Base-by-base conservation (phyloP, 2,888 invertebrate species). In the Muscina levida region DNA sequence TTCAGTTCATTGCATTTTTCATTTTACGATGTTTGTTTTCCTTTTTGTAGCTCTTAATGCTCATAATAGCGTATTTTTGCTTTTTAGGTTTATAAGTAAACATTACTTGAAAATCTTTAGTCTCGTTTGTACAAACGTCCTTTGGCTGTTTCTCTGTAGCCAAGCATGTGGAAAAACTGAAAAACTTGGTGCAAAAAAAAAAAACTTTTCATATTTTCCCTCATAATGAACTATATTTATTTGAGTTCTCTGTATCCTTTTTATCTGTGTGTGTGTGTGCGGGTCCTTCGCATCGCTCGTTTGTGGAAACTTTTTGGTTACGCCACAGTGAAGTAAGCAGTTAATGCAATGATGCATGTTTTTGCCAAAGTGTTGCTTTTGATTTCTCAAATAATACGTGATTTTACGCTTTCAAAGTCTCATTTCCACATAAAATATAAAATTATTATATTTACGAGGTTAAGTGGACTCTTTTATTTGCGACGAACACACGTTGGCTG, bases 1-100 rank as follows among this genome's bases (percentile, higher is more conserved):
- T 44, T 62, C 44, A 44, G 42, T 62, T 62, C 44, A 62, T 62
- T 62, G 62, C 17, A 62, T 62, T 62, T 59, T 62, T 62, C 44
- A 44, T 62, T 44, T 62, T 62, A 44, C 39, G 44, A 62, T 53
- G 19, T 24, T 19, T 4, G 48, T 48, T 53, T 53, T 53, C 22
- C 19, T 53, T 53, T 53, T 22, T 44, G 44, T 13, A 8, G 53
- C 17, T 53, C 22, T 53, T 44, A 5, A 8, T 3, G 13, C n/a
- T 13, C 44, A 44, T 44, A 44, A 44, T 22, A 57, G 31, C 15
- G 56, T 6, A 24, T 57, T 42, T 44, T 24, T 44, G 44, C 24
- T 62, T 24, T 62, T 62, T 62, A 22, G 44, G n/a, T 62, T 62
- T 62, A 42, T 44, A 62, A 62, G 42, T 62, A 44, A 62, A 62